phyloP scores from a whole-genome alignment of 2,797 vertebrate species.

The Poecile montanus region DNA sequence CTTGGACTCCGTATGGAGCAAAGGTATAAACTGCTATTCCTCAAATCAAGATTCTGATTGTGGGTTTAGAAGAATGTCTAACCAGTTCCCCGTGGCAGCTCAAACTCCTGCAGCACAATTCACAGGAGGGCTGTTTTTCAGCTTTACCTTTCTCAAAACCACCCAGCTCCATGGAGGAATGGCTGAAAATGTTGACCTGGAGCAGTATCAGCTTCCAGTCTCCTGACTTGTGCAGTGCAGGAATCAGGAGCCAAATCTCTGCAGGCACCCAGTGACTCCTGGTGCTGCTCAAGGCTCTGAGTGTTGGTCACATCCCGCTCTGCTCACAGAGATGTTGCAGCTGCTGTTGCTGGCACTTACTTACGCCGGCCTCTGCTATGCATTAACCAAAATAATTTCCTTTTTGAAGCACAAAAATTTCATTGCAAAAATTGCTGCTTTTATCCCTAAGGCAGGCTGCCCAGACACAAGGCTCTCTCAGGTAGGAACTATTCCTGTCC shows the following conservation, averaged over 20 bases:
- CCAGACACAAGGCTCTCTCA: background rate
- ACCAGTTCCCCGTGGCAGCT: background rate
- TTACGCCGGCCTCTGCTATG: background rate
- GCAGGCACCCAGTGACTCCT: background rate
- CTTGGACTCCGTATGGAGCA: background rate
- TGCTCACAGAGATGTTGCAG: background rate
- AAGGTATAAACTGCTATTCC: background rate
- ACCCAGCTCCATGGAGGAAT: background rate
- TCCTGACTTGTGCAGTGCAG: background rate
- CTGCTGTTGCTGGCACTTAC: background rate
- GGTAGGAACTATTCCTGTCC: background rate
- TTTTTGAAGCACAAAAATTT: background rate
- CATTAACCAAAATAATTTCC: background rate
- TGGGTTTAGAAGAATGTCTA: background rate
- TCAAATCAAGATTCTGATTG: background rate
- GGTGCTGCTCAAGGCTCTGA: background rate
- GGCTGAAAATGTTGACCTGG: background rate
- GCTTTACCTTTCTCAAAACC: background rate
- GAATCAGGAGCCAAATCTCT: background rate
- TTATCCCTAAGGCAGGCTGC: background rate
- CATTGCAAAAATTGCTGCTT: background rate
- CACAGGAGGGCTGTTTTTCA: background rate
- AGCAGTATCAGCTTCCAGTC: background rate
- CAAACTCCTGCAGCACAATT: background rate
- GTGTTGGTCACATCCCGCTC: background rate